Percentiles rank a stretch among this genome's conserved stretches.
Evolutionary conservation across 1,140 invertebrate species (phyloP).

Genomic region (Microplitis mediator): DNA sequence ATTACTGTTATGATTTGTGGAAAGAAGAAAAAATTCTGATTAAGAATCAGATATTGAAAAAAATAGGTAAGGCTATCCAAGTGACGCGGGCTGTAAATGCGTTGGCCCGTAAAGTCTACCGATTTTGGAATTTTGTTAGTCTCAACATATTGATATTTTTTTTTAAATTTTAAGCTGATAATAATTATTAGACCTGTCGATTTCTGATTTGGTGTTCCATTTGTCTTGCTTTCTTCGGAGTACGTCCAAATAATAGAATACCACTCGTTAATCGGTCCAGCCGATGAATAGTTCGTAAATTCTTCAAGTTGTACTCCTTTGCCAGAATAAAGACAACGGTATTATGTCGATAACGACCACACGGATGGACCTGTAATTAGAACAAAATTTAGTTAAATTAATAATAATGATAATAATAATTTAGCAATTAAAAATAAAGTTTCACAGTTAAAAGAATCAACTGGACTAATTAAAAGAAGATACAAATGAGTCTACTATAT

Average conservation of each 20-base stretch:
- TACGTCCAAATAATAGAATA: constrained; percentile 90
- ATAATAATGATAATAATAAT: too few relatives aligned
- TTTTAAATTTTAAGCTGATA: not conserved
- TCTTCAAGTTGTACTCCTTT: constrained; percentile 94
- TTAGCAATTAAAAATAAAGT: not conserved
- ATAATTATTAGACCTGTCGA: constrained; percentile 61
- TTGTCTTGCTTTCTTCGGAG: constrained; percentile 87
- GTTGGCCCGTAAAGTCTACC: too few relatives aligned
- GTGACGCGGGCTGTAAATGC: too few relatives aligned
- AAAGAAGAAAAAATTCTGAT: too few relatives aligned
- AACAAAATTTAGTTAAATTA: constrained; percentile 21
- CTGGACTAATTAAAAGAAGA: too few relatives aligned
- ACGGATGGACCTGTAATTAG: constrained; percentile 86
- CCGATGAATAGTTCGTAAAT: constrained; percentile 89
- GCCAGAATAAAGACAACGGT: constrained; percentile 95
- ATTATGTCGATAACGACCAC: constrained; percentile 95
- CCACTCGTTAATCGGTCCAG: constrained; percentile 94
- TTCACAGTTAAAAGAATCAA: not conserved
- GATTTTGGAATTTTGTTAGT: too few relatives aligned
- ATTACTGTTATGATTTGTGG: too few relatives aligned
- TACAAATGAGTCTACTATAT: too few relatives aligned
- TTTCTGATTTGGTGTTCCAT: constrained; percentile 94
- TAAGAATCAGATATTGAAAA: too few relatives aligned
- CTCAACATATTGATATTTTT: too few relatives aligned
- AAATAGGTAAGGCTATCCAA: too few relatives aligned